Percentiles rank a stretch among this genome's conserved stretches.
phyloP scores from a whole-genome alignment of 2,888 invertebrate species.

The Cheilosia urbana region DNA sequence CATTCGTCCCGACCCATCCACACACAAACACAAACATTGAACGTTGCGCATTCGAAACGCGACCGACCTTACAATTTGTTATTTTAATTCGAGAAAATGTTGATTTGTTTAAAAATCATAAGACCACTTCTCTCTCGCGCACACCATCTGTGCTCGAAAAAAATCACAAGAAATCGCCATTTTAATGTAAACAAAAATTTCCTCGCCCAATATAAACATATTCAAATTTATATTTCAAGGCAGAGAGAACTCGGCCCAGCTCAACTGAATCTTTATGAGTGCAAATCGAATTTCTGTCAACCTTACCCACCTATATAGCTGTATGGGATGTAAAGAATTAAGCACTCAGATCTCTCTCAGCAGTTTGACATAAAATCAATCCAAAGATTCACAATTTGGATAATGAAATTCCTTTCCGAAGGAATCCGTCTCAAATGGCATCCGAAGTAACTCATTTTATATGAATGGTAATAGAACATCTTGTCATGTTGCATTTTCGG shows the following conservation, averaged over 20 bases:
- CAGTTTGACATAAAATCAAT: slow-evolving; percentile 1
- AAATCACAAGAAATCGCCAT: background rate
- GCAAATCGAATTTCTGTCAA: background rate
- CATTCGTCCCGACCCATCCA: no score
- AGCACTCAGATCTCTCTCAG: background rate
- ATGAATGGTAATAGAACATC: background rate
- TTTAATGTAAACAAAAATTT: background rate
- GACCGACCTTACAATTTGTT: slow-evolving; percentile 3
- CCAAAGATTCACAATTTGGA: background rate
- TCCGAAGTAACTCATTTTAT: background rate
- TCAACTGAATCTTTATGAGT: background rate
- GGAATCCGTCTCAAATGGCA: background rate
- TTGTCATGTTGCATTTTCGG: background rate
- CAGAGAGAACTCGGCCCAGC: background rate
- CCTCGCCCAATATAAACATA: background rate
- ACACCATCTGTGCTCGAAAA: background rate
- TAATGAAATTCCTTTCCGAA: background rate
- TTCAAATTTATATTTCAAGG: background rate
- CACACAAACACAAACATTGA: no score
- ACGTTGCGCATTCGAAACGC: no score
- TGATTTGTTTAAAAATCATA: background rate
- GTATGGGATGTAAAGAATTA: background rate
- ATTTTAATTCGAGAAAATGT: background rate
- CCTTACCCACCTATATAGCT: background rate
- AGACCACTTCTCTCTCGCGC: background rate